Evolutionary conservation across 2,797 vertebrate species (phyloP).

Genomic region (Bryconaethiops microstoma): DNA sequence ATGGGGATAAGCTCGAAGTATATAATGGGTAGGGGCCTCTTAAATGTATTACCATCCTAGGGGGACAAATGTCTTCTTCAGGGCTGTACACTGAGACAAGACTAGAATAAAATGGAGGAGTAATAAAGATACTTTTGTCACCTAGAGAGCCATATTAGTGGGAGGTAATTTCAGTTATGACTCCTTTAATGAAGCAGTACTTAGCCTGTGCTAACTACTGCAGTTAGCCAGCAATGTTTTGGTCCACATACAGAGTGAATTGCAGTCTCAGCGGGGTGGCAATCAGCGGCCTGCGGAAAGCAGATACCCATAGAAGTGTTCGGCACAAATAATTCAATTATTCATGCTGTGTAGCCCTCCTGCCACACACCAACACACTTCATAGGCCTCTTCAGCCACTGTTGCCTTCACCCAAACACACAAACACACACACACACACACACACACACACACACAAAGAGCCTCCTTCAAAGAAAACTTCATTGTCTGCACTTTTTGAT

Average conservation of each 20-base stretch:
- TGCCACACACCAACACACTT: constrained; percentile 53
- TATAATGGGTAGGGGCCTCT: neutral
- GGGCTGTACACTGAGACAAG: neutral
- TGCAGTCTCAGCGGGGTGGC: constrained; percentile 38
- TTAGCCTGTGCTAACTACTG: neutral
- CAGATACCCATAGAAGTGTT: constrained; percentile 65
- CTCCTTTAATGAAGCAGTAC: neutral
- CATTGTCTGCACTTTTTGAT: constrained; percentile 23
- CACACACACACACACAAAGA: neutral
- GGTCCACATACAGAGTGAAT: neutral
- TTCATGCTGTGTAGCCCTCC: constrained; percentile 70
- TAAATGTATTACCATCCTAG: too few species aligned
- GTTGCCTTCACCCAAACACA: neutral
- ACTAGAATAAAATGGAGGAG: neutral
- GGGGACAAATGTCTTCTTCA: neutral
- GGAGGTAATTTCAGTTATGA: neutral
- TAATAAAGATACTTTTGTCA: neutral
- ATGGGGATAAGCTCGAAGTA: too few species aligned
- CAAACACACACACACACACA: neutral
- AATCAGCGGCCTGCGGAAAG: constrained; percentile 69
- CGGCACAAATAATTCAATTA: constrained; percentile 74
- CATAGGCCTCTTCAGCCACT: constrained; percentile 37
- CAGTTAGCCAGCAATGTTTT: neutral
- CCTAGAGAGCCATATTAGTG: neutral
- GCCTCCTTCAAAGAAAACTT: neutral